Conservation (phyloP, 1,140 invertebrate species). For the Propsilocerus akamusi region DNA sequence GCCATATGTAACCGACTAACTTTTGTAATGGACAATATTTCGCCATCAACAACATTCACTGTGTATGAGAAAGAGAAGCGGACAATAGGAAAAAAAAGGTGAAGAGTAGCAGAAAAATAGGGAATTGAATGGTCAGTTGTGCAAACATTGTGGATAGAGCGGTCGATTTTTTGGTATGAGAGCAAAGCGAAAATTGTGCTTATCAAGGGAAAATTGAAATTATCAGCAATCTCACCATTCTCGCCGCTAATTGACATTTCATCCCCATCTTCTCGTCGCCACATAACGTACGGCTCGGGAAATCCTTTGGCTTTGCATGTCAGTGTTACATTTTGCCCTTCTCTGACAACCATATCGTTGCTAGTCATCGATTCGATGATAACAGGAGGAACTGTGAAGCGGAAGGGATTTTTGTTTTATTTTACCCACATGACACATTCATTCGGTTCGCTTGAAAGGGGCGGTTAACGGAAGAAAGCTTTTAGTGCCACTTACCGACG, state of each 20-base stretch:
- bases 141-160: not conserved
- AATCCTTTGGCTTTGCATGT: conserved; percentile 75
- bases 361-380: conserved; percentile 72
- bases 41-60: conserved; percentile 74
- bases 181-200: no score
- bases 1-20: conserved; percentile 83
- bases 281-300: conserved; percentile 79
- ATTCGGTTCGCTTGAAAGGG: not conserved
- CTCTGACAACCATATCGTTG: conserved; percentile 74
- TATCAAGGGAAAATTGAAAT: not conserved
- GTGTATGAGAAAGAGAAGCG: conserved; percentile 17
- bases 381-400: conserved; percentile 53
- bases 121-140: no score
- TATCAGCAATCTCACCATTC: conserved; percentile 33
- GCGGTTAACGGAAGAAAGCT: not conserved
- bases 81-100: no score
- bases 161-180: no score
- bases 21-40: conserved; percentile 65
- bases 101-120: not conserved
- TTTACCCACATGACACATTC: not conserved
- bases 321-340: conserved; percentile 71
- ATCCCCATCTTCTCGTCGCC: conserved; percentile 72
- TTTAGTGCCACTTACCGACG: conserved; percentile 45
- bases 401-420: conserved; percentile 1
- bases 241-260: conserved; percentile 73